Evolutionary conservation across 2,888 invertebrate genomes (phyloP), one percentile per base, ranked within the genome.

Genomic region (Linnaemya tessellans): DNA sequence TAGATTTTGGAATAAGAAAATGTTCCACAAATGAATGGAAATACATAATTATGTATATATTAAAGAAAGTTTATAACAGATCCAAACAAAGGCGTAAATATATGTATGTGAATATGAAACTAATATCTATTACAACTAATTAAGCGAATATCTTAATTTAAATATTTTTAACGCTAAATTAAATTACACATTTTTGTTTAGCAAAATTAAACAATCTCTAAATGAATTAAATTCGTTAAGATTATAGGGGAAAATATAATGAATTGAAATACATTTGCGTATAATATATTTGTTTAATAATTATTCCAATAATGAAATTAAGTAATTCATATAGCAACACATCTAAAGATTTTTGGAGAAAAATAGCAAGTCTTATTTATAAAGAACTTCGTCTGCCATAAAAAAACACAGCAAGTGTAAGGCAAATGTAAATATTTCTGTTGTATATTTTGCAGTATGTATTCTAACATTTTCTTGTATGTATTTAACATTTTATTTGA

Each of bases 141-240:
- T 68, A 70, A 70, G 22, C 51, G 13, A 68, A 65, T 65, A 43
- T 30, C 46, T 65, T 65, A 30, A 7, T 65, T 25, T 46, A 25
- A 49, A n/a, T 30, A 5, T 11, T 30, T 20, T 49, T 35, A 67
- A 4, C 46, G 60, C 46, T 73, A 60, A 73, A 35, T 51, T 41
- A 41, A 62, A 62, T 62, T 38, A 74, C 38, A 35, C 10, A 49
- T 22, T 49, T 51, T 51, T 74, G 64, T 74, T 75, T 54, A 75
- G 41, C 67, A 60, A 68, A 78, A 60, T 49, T 60, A 60, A 58
- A 68, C 43, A 58, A 58, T 25, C n/a, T 22, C 43, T 54, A 58
- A 46, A 70, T 58, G 41, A 68, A 78, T 68, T 60, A 49, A 60
- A 78, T 78, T 68, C 77, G 78, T 78, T 68, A 58, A 35, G 11